These are phyloP conservation scores for Bufo gargarizans DNA, from an alignment of 2,113 vertebrate genomes.

Conservation along the genomic window DNA sequence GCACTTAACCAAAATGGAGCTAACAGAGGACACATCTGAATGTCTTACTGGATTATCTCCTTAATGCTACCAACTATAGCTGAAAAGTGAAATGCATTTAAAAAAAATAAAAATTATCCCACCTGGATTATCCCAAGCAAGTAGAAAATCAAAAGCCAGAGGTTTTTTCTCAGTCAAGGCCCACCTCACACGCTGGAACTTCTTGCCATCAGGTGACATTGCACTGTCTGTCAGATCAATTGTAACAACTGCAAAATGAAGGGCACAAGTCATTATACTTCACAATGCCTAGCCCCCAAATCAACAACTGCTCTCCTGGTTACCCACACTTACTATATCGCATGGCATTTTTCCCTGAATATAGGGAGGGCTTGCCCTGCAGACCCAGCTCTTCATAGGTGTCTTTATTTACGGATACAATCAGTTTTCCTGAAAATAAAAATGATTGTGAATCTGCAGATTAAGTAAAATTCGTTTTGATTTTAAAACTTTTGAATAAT, in stretches of 20 bases:
- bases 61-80: not conserved
- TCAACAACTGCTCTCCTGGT: not conserved
- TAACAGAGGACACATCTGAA: no score
- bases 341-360: conserved; percentile 77
- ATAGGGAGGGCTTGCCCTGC: conserved; percentile 83
- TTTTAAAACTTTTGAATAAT: not conserved
- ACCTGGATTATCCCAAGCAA: conserved; percentile 79
- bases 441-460: not conserved
- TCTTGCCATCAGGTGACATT: conserved; percentile 77
- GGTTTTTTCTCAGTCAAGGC: conserved; percentile 83
- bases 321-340: conserved; percentile 80
- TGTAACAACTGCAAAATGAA: conserved; percentile 72
- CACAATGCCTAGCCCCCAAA: not conserved
- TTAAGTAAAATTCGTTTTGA: not conserved
- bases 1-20: no score
- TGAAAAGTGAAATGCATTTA: not conserved
- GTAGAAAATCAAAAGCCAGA: conserved; percentile 82
- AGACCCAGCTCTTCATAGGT: conserved; percentile 89
- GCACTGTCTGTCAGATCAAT: conserved; percentile 80
- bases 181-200: conserved; percentile 77
- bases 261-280: not conserved
- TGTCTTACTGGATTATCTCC: no score
- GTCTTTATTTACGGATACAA: conserved; percentile 90
- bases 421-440: conserved; percentile 78
- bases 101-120: conserved; percentile 31